phyloP scores from a whole-genome alignment of 2,797 vertebrate genomes.

The Xiphorhynchus erythropygius region DNA sequence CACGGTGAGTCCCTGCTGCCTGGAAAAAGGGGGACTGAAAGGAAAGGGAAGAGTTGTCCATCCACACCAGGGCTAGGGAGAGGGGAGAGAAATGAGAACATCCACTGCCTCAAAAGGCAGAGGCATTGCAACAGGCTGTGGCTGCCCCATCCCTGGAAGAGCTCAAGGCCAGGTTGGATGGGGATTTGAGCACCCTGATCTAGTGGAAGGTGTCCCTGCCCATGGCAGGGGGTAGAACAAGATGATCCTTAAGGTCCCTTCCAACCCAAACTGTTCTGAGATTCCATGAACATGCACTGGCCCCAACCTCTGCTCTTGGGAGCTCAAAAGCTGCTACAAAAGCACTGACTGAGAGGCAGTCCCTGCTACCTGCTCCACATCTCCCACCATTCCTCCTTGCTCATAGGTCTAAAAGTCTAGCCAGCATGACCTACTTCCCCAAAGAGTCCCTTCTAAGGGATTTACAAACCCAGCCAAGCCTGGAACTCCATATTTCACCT shows the following conservation, averaged over 20 bases:
- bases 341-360: neutral
- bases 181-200: fast-evolving
- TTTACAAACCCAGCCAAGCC: neutral
- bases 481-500: neutral
- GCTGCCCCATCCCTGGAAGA: neutral
- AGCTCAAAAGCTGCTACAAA: neutral
- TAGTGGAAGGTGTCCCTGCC: neutral
- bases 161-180: fast-evolving
- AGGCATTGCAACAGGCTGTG: neutral
- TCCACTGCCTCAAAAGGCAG: neutral
- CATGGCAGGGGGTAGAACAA: neutral
- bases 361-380: neutral
- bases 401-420: neutral
- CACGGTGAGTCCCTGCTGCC: neutral
- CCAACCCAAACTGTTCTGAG: neutral
- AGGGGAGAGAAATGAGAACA: neutral
- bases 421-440: neutral
- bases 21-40: neutral
- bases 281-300: neutral
- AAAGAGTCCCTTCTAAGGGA: neutral
- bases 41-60: neutral
- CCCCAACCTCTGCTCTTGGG: neutral
- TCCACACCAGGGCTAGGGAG: fast-evolving
- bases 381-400: neutral
- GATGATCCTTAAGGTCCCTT: neutral